phyloP scores from a whole-genome alignment of 2,797 vertebrate species.

The Coregonus sp. region DNA sequence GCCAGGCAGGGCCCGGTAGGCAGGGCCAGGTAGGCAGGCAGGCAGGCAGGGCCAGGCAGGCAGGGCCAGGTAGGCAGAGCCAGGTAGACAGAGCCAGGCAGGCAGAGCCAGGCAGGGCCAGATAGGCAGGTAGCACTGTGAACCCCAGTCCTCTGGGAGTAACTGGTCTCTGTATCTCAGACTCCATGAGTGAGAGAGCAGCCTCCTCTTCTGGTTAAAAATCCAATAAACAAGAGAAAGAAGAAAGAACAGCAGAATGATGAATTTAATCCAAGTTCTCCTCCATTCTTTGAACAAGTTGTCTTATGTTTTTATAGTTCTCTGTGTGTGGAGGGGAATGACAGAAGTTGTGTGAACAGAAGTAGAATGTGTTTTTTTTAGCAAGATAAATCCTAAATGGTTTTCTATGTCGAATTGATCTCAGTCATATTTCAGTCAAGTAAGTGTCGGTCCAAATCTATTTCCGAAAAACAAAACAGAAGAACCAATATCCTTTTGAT shows the following conservation, averaged over 20 bases:
- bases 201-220: conserved; percentile 75
- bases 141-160: neutral
- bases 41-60: too few species aligned
- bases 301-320: neutral
- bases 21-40: too few species aligned
- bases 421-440: neutral
- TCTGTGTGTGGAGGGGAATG: neutral
- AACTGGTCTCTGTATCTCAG: neutral
- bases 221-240: conserved; percentile 24
- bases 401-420: neutral
- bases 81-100: too few species aligned
- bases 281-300: neutral
- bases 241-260: neutral
- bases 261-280: neutral
- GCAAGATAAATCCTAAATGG: too few species aligned
- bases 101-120: too few species aligned
- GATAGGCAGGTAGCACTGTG: neutral
- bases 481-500: neutral
- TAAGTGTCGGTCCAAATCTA: neutral
- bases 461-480: neutral
- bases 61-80: too few species aligned
- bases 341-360: neutral
- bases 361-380: too few species aligned
- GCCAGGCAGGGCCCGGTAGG: too few species aligned
- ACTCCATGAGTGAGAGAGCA: conserved; percentile 65